Evolutionary conservation across 2,797 vertebrate species (phyloP).

Genomic region (Danio tinwini): DNA sequence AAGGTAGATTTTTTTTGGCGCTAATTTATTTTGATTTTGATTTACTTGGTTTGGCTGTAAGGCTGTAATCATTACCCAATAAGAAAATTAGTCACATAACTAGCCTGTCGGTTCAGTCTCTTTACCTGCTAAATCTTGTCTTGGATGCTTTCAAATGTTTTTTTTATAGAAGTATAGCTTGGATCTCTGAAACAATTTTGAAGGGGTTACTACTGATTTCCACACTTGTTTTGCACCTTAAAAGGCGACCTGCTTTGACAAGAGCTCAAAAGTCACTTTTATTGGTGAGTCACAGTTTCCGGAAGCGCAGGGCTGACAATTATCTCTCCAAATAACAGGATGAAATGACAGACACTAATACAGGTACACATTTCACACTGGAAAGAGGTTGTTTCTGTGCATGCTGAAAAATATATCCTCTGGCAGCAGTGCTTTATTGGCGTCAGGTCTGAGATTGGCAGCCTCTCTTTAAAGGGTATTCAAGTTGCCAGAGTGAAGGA

Average conservation of each 20-base stretch:
- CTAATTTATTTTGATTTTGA: conserved; percentile 9
- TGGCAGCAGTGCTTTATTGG: conserved; percentile 24
- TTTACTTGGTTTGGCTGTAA: not conserved
- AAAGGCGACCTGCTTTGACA: conserved; percentile 57
- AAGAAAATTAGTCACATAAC: not conserved
- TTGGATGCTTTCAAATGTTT: not conserved
- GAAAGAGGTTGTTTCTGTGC: conserved; percentile 15
- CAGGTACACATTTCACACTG: conserved; percentile 18
- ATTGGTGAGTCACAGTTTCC: conserved; percentile 57
- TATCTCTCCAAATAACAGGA: conserved; percentile 62
- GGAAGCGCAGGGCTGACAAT: conserved; percentile 65
- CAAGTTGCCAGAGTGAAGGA: conserved; percentile 50
- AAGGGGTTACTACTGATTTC: conserved; percentile 55
- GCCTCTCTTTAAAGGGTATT: conserved; percentile 59
- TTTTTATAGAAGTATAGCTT: conserved; percentile 51
- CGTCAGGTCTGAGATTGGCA: conserved; percentile 55
- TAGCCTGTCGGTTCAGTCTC: conserved; percentile 3
- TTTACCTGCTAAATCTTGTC: not conserved
- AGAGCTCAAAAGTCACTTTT: conserved; percentile 60
- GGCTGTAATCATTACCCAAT: conserved; percentile 10
- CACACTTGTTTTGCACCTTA: conserved; percentile 56
- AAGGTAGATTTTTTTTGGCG: not conserved
- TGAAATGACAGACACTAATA: conserved; percentile 60
- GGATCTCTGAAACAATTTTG: conserved; percentile 65
- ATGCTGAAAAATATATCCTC: conserved; percentile 28